These are phyloP conservation scores for Drosophila nigrodunni DNA, from an alignment of 1,140 invertebrate species.

Conservation along the genomic window DNA sequence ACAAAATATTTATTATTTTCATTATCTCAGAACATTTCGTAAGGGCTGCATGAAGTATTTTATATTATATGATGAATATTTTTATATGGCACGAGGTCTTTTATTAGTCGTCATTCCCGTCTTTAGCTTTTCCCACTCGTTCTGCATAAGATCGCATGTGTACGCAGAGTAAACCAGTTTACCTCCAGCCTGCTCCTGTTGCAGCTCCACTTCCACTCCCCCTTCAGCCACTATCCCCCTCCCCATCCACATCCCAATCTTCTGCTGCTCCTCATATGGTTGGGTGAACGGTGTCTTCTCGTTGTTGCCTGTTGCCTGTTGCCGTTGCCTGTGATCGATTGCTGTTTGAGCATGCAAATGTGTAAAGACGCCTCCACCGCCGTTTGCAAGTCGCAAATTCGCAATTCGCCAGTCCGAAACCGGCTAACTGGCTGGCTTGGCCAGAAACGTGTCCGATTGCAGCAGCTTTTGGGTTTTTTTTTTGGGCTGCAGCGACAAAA, in stretches of 20 bases:
- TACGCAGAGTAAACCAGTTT: conserved; percentile 54
- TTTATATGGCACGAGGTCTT: background rate
- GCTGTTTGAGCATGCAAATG: conserved; percentile 83
- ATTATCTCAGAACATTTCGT: too few relatives aligned
- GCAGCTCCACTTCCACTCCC: background rate
- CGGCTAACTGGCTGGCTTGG: conserved; percentile 50
- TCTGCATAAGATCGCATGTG: conserved; percentile 37
- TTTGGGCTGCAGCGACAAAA: conserved; percentile 69
- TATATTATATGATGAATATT: too few relatives aligned
- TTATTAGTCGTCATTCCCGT: background rate
- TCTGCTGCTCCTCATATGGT: conserved; percentile 50
- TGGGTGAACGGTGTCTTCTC: conserved; percentile 51
- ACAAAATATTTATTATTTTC: too few relatives aligned
- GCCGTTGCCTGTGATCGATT: conserved; percentile 68
- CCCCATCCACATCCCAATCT: background rate
- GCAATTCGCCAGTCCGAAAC: conserved; percentile 41
- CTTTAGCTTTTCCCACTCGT: background rate
- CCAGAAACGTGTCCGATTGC: conserved; percentile 58
- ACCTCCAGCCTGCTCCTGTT: conserved; percentile 9
- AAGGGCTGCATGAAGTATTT: too few relatives aligned
- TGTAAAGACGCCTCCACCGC: conserved; percentile 81
- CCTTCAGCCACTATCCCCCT: too few relatives aligned
- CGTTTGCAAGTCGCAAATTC: conserved; percentile 41
- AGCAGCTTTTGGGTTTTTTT: conserved; percentile 33
- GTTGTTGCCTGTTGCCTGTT: conserved; percentile 17